A percentile compares a stretch with the other conserved stretches of the same genome.
Evolutionary conservation across 2,797 vertebrate species (phyloP).

Genomic region (Artibeus lituratus): DNA sequence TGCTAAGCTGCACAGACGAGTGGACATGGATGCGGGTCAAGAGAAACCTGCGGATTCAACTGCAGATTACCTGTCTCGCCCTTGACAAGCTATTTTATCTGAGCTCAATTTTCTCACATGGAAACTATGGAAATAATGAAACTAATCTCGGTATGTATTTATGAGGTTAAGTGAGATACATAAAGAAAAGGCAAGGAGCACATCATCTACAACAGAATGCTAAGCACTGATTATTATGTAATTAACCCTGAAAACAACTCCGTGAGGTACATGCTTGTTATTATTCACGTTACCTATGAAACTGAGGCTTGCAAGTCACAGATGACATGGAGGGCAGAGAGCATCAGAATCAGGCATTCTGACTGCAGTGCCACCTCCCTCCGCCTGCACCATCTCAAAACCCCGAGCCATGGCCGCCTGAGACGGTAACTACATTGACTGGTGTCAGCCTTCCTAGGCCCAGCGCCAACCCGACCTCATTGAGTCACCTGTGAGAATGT

Average conservation of each 20-base stretch:
- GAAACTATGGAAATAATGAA: background rate
- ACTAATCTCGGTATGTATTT: background rate
- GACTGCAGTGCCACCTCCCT: background rate
- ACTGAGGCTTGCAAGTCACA: background rate
- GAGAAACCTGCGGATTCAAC: background rate
- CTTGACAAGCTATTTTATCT: background rate
- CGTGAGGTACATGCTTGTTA: background rate
- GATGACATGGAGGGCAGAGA: fast-evolving
- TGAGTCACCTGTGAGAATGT: background rate
- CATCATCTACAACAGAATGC: background rate
- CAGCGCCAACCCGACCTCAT: too few relatives aligned
- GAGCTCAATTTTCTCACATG: background rate
- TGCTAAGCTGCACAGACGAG: background rate
- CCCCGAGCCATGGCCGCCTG: fast-evolving
- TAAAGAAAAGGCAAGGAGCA: background rate
- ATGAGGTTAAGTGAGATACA: background rate
- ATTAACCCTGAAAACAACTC: background rate
- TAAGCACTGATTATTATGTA: background rate
- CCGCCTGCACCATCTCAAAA: background rate
- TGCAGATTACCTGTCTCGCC: background rate
- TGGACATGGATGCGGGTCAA: background rate
- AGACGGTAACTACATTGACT: background rate
- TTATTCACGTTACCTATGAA: background rate
- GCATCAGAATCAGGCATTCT: background rate
- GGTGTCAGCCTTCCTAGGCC: background rate